A percentile compares a stretch with the other conserved stretches of the same genome.
Evolutionary conservation across 2,888 invertebrate genomes (phyloP).

Genomic region (Neoaliturus tenellus): DNA sequence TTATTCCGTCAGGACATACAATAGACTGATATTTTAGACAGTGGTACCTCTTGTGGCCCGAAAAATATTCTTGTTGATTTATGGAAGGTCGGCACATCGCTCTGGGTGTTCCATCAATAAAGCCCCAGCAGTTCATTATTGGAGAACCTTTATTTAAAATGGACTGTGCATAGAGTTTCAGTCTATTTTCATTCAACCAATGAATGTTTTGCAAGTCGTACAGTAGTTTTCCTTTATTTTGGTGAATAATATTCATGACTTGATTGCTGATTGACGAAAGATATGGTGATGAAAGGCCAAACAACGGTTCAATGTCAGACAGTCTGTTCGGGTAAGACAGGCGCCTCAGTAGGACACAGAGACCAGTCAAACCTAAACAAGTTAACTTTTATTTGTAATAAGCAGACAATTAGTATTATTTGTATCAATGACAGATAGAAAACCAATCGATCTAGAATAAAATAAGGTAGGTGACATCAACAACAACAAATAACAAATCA

Average conservation of each 20-base stretch:
- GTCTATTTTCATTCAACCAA: slow-evolving; percentile 8
- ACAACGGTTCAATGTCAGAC: slow-evolving; percentile 21
- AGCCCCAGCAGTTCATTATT: no score
- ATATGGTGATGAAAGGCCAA: slow-evolving; percentile 22
- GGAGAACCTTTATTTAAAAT: no score
- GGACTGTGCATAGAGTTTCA: slow-evolving; percentile 31
- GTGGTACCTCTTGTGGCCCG: slow-evolving; percentile 48
- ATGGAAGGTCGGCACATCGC: no score
- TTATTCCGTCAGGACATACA: slow-evolving; percentile 42
- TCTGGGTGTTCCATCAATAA: no score
- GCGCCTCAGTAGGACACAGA: slow-evolving; percentile 28
- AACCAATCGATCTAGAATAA: no score
- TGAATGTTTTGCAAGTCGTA: background rate
- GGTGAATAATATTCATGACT: background rate
- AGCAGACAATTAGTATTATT: no score
- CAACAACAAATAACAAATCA: no score
- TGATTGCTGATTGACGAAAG: background rate
- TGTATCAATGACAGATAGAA: no score
- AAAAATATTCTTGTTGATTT: no score
- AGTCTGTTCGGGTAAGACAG: slow-evolving; percentile 37
- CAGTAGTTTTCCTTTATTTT: background rate
- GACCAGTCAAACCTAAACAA: background rate
- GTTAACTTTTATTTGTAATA: no score
- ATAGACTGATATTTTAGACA: slow-evolving; percentile 51
- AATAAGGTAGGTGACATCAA: no score